phyloP scores from a whole-genome alignment of 1,140 invertebrate species.

The Bombus huntii region DNA sequence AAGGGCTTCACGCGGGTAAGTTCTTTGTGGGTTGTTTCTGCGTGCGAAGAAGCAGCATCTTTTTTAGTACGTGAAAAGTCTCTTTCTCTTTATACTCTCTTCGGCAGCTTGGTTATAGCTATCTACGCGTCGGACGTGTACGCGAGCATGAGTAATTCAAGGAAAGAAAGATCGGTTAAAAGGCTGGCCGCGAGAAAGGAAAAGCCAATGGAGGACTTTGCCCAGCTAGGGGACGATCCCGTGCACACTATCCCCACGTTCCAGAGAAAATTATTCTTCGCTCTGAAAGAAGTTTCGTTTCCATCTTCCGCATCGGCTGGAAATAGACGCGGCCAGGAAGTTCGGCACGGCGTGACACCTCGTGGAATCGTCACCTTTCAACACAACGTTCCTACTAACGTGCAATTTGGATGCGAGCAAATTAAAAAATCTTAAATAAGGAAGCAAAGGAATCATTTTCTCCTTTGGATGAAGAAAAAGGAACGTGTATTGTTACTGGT shows the following conservation, averaged over 20 bases:
- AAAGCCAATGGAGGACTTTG: constrained; percentile 33
- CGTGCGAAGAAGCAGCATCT: constrained; percentile 48
- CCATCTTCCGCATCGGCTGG: not conserved
- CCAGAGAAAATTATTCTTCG: constrained; percentile 36
- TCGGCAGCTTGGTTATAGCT: not conserved
- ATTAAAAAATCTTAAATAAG: constrained; percentile 8
- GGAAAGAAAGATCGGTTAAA: constrained; percentile 37
- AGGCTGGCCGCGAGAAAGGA: constrained; percentile 14
- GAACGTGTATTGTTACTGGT: not conserved
- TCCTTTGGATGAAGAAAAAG: not conserved
- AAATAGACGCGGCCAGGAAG: not conserved
- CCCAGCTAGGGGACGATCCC: constrained; percentile 17
- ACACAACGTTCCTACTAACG: not conserved
- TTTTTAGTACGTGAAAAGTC: constrained; percentile 50
- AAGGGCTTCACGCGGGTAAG: constrained; percentile 33
- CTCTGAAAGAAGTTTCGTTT: constrained; percentile 1
- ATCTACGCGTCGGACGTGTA: constrained; percentile 28
- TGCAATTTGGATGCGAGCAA: not conserved
- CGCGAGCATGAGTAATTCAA: constrained; percentile 47
- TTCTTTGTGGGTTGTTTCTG: constrained; percentile 47
- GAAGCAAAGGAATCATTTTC: constrained; percentile 1
- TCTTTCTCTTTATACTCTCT: constrained; percentile 8
- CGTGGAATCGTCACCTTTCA: not conserved
- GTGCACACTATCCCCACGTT: not conserved
- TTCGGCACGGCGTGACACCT: not conserved